A percentile compares a stretch with the other conserved stretches of the same genome.
Evolutionary conservation across 2,888 invertebrate species (phyloP).

Genomic region (Dicycla oo): DNA sequence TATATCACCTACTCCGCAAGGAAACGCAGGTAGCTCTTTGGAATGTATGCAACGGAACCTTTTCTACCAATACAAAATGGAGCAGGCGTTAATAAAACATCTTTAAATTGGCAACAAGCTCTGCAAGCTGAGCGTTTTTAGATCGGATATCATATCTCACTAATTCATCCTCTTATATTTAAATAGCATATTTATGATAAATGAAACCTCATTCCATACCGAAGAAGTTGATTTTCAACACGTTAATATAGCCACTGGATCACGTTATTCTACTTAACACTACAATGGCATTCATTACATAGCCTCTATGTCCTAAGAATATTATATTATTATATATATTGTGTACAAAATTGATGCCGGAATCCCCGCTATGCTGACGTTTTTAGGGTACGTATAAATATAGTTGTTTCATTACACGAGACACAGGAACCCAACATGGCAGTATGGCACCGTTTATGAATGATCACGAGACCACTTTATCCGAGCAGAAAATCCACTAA

Average conservation of each 20-base stretch:
- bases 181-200: background rate
- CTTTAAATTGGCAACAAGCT: background rate
- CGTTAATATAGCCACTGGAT: background rate
- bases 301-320: slow-evolving; percentile 13
- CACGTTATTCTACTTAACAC: slow-evolving; percentile 17
- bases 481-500: background rate
- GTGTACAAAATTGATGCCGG: background rate
- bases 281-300: slow-evolving; percentile 17
- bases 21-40: background rate
- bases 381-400: background rate
- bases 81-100: background rate
- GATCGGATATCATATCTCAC: background rate
- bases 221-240: background rate
- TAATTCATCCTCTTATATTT: background rate
- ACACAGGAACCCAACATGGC: background rate
- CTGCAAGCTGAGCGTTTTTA: background rate
- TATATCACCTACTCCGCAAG: slow-evolving; percentile 12
- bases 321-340: slow-evolving; percentile 16
- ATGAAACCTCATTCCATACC: background rate
- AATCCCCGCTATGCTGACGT: slow-evolving; percentile 12
- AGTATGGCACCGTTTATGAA: background rate
- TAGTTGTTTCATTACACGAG: background rate
- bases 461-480: background rate
- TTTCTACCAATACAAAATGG: background rate
- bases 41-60: background rate